Percentiles rank a stretch among this genome's conserved stretches.
phyloP scores from a whole-genome alignment of 2,113 vertebrate genomes.

The Elachura formosa region DNA sequence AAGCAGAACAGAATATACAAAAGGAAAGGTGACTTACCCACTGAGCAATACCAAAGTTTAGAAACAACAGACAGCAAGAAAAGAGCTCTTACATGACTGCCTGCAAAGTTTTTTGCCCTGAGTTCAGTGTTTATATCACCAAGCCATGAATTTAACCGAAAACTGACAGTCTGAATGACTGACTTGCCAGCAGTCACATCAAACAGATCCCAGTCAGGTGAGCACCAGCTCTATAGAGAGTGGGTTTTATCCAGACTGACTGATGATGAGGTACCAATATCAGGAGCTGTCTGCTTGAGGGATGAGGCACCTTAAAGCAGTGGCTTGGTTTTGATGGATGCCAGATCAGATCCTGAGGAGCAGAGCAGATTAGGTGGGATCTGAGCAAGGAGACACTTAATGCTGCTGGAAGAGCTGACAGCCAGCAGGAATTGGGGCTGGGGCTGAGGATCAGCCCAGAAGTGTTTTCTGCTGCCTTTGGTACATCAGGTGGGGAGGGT shows the following conservation, averaged over 20 bases:
- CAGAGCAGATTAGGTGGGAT: background rate
- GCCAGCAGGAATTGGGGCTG: background rate
- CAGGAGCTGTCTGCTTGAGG: background rate
- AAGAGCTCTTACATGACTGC: background rate
- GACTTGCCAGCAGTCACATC: background rate
- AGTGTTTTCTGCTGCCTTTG: background rate
- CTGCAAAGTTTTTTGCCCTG: background rate
- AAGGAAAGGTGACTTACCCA: background rate
- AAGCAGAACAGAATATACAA: background rate
- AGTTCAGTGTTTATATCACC: background rate
- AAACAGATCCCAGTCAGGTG: background rate
- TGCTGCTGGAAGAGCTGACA: background rate
- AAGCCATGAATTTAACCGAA: background rate
- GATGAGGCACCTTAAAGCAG: background rate
- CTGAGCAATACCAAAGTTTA: background rate
- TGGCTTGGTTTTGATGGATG: background rate
- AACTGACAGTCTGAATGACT: background rate
- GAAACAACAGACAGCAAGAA: background rate
- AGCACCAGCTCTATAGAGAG: background rate
- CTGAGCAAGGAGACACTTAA: fast-evolving
- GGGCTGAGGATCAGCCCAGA: background rate
- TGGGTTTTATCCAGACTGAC: background rate
- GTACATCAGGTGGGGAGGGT: background rate
- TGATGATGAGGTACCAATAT: background rate
- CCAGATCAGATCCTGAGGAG: background rate